These are phyloP conservation scores for Scylla paramamosain DNA, from an alignment of 1,140 invertebrate genomes.

Conservation along the genomic window DNA sequence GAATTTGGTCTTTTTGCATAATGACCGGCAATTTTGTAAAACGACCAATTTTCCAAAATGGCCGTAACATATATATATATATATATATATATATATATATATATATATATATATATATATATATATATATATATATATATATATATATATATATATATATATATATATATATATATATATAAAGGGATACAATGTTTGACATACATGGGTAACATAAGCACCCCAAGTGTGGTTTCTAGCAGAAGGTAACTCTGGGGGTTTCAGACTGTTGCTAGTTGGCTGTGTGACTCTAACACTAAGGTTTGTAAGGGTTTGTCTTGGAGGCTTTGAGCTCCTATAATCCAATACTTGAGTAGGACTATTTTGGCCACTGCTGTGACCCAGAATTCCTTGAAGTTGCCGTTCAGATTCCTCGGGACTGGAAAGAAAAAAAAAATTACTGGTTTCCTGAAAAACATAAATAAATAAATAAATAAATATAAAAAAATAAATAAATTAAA, in stretches of 20 bases:
- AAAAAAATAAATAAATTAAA: too few relatives aligned
- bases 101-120: too few relatives aligned
- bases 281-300: background rate
- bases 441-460: too few relatives aligned
- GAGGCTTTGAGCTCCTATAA: background rate
- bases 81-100: too few relatives aligned
- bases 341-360: background rate
- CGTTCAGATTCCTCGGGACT: background rate
- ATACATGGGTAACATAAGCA: slow-evolving; percentile 53
- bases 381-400: slow-evolving; percentile 18
- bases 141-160: too few relatives aligned
- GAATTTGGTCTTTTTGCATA: too few relatives aligned
- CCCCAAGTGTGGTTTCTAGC: slow-evolving; percentile 46
- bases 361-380: background rate
- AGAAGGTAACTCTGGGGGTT: slow-evolving; percentile 37
- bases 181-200: background rate
- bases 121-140: too few relatives aligned
- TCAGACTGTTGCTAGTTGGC: background rate
- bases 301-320: background rate
- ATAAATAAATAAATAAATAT: too few relatives aligned
- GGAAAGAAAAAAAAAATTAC: background rate
- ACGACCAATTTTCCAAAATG: too few relatives aligned
- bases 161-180: too few relatives aligned
- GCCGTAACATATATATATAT: too few relatives aligned
- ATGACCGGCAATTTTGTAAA: too few relatives aligned